Conservation (phyloP, 2,888 invertebrate genomes). For the Polia nebulosa region DNA sequence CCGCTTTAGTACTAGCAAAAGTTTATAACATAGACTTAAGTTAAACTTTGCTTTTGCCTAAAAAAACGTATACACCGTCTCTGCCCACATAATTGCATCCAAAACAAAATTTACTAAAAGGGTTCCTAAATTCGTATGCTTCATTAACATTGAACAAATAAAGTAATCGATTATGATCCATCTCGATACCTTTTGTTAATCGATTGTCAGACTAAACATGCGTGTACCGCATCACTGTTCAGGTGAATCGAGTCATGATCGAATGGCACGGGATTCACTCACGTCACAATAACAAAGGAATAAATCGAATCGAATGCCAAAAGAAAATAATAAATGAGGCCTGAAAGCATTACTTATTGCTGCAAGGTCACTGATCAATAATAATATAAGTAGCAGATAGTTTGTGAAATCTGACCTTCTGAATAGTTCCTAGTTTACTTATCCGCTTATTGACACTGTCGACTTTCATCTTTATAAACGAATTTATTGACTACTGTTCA, state of each 20-base stretch:
- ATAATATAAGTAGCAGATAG: conserved; percentile 25
- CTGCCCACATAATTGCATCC: background rate
- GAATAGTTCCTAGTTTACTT: conserved; percentile 16
- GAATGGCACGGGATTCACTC: conserved; percentile 38
- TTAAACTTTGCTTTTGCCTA: too few relatives aligned
- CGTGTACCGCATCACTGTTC: conserved; percentile 46
- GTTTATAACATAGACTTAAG: too few relatives aligned
- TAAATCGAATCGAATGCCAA: conserved; percentile 40
- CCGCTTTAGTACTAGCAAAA: too few relatives aligned
- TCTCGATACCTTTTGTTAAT: conserved; percentile 40
- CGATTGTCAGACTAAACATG: conserved; percentile 32
- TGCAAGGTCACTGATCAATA: conserved; percentile 54
- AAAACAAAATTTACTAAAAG: conserved; percentile 24
- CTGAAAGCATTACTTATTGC: conserved; percentile 54
- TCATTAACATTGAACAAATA: conserved; percentile 30
- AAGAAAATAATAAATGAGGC: conserved; percentile 50
- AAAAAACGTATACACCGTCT: background rate
- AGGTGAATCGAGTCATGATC: conserved; percentile 49
- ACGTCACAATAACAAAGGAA: conserved; percentile 47
- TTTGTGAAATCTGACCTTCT: conserved; percentile 16
- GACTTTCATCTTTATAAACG: background rate
- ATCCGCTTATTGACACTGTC: background rate
- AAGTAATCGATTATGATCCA: conserved; percentile 36
- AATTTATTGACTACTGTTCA: background rate
- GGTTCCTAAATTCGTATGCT: conserved; percentile 8